Evolutionary conservation across 1,140 invertebrate genomes (phyloP).

Genomic region (Drosophila grimshawi): DNA sequence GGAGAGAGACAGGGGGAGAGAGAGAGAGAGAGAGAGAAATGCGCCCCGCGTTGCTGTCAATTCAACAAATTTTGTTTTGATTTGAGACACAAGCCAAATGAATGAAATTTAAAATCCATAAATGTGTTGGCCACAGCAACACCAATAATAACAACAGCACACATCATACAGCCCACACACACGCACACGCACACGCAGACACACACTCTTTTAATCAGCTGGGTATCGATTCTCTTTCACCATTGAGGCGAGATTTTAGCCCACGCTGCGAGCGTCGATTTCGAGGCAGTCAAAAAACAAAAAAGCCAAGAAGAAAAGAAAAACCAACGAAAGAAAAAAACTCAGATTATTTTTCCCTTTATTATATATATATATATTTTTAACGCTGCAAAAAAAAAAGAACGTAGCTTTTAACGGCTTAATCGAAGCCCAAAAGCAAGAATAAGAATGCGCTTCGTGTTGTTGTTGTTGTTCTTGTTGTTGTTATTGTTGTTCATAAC

Average conservation of each 20-base stretch:
- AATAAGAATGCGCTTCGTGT: constrained; percentile 16
- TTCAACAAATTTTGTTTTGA: constrained; percentile 60
- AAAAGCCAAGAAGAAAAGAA: not conserved
- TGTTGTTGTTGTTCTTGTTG: constrained; percentile 16
- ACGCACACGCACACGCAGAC: constrained; percentile 8
- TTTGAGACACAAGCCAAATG: constrained; percentile 74
- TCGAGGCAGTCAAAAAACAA: constrained; percentile 7
- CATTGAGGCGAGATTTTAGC: constrained; percentile 43
- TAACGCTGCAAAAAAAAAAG: constrained; percentile 14
- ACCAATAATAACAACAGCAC: constrained; percentile 12
- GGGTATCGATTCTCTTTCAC: constrained; percentile 42
- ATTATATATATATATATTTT: constrained; percentile 9
- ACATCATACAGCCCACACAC: constrained; percentile 36
- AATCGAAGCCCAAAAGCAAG: constrained; percentile 42
- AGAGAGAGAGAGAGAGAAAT: constrained; percentile 1
- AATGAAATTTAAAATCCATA: constrained; percentile 36
- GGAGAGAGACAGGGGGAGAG: not conserved
- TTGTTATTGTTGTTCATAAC: constrained; percentile 18
- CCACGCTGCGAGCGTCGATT: constrained; percentile 46
- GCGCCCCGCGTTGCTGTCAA: constrained; percentile 64
- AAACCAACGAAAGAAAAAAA: not conserved
- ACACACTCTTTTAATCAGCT: constrained; percentile 36
- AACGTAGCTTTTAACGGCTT: constrained; percentile 53
- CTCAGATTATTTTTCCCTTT: constrained; percentile 30
- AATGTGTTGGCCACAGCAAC: constrained; percentile 36